Conservation (phyloP, 2,888 invertebrate species). For the Zelleria hepariella region DNA sequence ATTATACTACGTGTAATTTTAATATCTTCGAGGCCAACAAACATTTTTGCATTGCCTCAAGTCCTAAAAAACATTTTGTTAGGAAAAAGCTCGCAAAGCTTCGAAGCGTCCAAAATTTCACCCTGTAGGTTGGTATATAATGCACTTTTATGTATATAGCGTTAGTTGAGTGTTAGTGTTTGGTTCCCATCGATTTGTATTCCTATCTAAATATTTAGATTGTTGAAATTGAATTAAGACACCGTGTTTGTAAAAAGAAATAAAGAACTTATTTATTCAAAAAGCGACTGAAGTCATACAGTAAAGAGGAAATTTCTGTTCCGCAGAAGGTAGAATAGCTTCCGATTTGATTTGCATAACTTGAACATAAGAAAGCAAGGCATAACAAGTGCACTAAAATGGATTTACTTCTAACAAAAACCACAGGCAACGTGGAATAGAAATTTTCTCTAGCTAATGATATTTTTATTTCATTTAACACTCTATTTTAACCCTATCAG, state of each 20-base stretch:
- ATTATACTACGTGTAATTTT: conserved; percentile 5
- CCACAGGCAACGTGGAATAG: conserved; percentile 49
- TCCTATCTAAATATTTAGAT: background rate
- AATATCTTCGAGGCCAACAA: no score
- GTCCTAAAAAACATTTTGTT: no score
- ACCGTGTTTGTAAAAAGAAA: conserved; percentile 4
- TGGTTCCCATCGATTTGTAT: conserved; percentile 11
- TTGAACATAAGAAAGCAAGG: conserved; percentile 58
- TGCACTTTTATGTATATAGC: background rate
- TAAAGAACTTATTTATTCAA: background rate
- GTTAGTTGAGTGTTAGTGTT: conserved; percentile 2
- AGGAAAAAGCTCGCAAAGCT: no score
- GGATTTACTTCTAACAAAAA: conserved; percentile 17
- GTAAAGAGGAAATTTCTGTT: conserved; percentile 67
- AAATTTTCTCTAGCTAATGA: conserved; percentile 67
- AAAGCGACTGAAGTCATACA: background rate
- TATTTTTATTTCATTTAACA: conserved; percentile 31
- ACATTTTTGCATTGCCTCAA: conserved; percentile 32
- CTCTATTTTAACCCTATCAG: conserved; percentile 18
- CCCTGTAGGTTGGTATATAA: conserved; percentile 8
- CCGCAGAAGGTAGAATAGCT: conserved; percentile 56
- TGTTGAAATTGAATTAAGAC: background rate
- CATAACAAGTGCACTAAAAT: no score
- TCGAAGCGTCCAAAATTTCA: no score
- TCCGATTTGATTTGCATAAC: conserved; percentile 23